Evolutionary conservation across 1,140 invertebrate species (phyloP), one percentile per base, ranked within the genome.

Genomic region (Bombus sylvicola): DNA sequence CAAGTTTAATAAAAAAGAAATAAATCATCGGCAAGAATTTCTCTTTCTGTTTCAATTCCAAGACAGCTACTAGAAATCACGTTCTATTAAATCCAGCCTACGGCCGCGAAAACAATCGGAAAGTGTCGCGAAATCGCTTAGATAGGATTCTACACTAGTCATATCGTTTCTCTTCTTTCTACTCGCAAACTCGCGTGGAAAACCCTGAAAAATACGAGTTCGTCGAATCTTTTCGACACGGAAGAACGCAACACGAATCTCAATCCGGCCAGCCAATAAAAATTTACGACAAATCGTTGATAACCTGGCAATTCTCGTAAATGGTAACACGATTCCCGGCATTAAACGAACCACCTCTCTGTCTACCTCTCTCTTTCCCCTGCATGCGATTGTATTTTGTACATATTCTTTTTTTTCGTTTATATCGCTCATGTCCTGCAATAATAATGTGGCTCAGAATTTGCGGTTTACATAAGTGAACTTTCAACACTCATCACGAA

Each of bases 221-320:
- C 39, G 53, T 73, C 69, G 80, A 81, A 62, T 39, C 3, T 71
- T 13, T 3, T 15, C 18, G 15, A 6, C n/a, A 12, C 37, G 47
- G 68, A 25, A 39, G 57, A 71, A 81, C 47, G 15, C 68, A n/a
- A 31, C 34, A 31, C 47, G 25, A 47, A 59, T 81, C 47, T 37
- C 43, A 37, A 39, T 25, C 34, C 39, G 43, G 28, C 18, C n/a
- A 9, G 28, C 47, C 79, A 47, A 39, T 74, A 74, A 83, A 76
- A 83, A 76, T 66, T 66, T 83, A 75, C 72, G 72, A 81, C 31
- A 68, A 81, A 59, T 72, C 53, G 47, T 81, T 72, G 79, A 81
- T 82, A 74, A 82, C 39, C 41, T 13, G 57, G 69, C n/a, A 22
- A n/a, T 39, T 82, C 57, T 53, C 81, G 53, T 74, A 82, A 81